A percentile compares a stretch with the other conserved stretches of the same genome.
Conservation (phyloP, 2,797 vertebrate species). For the Macropus fuliginosus region DNA sequence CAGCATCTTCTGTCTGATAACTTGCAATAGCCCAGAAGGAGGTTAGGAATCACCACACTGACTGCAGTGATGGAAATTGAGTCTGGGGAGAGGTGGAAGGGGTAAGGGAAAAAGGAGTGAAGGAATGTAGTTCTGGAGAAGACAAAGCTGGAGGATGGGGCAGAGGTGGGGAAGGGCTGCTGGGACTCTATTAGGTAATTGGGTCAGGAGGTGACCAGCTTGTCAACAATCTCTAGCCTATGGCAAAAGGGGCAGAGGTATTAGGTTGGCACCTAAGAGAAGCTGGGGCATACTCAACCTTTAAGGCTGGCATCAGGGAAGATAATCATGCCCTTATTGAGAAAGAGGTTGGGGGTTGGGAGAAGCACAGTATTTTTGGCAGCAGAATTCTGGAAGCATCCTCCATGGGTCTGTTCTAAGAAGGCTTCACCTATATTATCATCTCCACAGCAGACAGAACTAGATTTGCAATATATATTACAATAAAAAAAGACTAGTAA, state of each 20-base stretch:
- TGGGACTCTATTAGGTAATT: neutral
- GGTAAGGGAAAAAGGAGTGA: neutral
- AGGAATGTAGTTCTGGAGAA: neutral
- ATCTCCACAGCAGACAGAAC: neutral
- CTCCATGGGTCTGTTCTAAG: neutral
- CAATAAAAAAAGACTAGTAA: neutral
- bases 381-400: neutral
- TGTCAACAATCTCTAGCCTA: neutral
- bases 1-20: neutral
- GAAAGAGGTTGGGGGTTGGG: neutral
- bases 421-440: neutral
- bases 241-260: neutral
- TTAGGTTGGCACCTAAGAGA: neutral
- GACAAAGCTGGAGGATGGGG: fast-evolving
- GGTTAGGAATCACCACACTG: neutral
- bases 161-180: neutral
- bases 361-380: neutral
- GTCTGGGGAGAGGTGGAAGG: neutral
- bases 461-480: neutral
- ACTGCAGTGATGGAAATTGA: neutral
- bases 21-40: neutral
- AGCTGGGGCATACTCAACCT: neutral
- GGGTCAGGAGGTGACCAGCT: neutral
- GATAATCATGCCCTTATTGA: neutral
- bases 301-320: neutral